Base-by-base conservation (phyloP, 2,888 invertebrate species). In the Melanophora roralis region DNA sequence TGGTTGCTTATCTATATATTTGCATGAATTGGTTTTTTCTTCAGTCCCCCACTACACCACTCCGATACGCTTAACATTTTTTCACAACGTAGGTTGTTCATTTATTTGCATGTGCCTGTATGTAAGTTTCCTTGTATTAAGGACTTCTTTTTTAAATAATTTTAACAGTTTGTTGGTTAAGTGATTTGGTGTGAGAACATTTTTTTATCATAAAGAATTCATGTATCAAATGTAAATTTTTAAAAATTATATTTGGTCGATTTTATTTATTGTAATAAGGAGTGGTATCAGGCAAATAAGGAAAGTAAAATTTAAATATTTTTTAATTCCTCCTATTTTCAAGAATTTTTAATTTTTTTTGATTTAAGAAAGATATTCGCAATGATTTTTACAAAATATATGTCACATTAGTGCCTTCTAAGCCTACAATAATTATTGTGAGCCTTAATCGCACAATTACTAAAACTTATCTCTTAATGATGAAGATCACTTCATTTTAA, bases 171-270 rank as follows among this genome's bases (percentile, higher is more conserved):
- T 45, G 45, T 38, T 40, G 47, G n/a, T 12, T 65, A 32, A 40
- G 7, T 57, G 27, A 7, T 19, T 12, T 57, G 16, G 34, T 23
- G 40, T 49, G 34, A 69, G 34, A 69, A 40, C 23, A 38, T 16
- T n/a, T 74, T 55, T 67, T 60, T 69, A 69, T 57, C 74, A 57
- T 59, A n/a, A 21, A 19, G 60, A 65, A 45, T 64, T 69, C 69
- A 59, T 64, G 21, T 74, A 75, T 79, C 71, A 71, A 75, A 75
- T 74, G 74, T 45, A 79, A 71, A 79, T 74, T 75, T 74, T 75
- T 53, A 79, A 74, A 79, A 74, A 71, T 62, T 75, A 79, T 69
- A 45, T 69, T 36, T 59, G 27, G 74, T 68, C 64, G 78, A 68
- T 78, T 73, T 36, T 51, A 11, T 23, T 19, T 23, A 38, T 5